Conservation (phyloP, 1,140 invertebrate species). For the Helicoverpa armigera region DNA sequence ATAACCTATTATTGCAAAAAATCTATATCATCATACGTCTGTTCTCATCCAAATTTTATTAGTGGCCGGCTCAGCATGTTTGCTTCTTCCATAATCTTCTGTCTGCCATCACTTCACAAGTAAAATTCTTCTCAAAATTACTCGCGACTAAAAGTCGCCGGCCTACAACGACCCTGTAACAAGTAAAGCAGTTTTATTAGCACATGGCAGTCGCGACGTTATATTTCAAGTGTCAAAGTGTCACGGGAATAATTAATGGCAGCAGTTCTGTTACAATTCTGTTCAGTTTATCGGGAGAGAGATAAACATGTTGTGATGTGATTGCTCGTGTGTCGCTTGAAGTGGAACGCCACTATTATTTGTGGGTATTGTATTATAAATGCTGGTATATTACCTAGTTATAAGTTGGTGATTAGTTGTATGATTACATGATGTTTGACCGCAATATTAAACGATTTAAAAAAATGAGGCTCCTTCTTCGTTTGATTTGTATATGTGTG, state of each 20-base stretch:
- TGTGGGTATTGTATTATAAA: neutral
- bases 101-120: too few relatives aligned
- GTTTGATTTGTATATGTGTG: too few relatives aligned
- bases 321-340: neutral
- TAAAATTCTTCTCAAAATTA: too few relatives aligned
- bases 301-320: slow-evolving; percentile 30
- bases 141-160: neutral
- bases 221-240: slow-evolving; percentile 39
- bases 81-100: too few relatives aligned
- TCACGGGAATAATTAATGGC: slow-evolving; percentile 27
- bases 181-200: slow-evolving; percentile 41
- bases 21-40: too few relatives aligned
- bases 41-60: too few relatives aligned
- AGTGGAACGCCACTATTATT: neutral
- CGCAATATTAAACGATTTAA: too few relatives aligned
- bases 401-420: neutral
- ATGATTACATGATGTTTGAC: too few relatives aligned
- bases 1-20: too few relatives aligned
- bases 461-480: too few relatives aligned
- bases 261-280: slow-evolving; percentile 14
- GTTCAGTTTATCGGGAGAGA: slow-evolving; percentile 30
- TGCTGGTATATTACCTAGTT: too few relatives aligned
- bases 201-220: slow-evolving; percentile 26
- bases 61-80: too few relatives aligned
- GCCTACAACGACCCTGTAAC: neutral